Conservation (phyloP, 2,888 invertebrate species). For the Trichacis sp. region DNA sequence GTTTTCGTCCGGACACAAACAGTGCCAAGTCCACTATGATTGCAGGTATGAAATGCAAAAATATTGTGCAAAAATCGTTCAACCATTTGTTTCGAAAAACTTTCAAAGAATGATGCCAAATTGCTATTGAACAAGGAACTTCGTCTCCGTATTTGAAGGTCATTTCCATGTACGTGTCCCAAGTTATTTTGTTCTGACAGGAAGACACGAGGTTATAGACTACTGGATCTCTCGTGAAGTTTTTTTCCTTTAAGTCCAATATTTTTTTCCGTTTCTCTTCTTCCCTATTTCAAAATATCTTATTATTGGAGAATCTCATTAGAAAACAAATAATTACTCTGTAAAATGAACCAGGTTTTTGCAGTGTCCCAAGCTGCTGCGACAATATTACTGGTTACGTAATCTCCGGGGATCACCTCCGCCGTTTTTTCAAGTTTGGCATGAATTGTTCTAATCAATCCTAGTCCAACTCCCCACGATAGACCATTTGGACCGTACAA, state of each 20-base stretch:
- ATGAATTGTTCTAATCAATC: constrained; percentile 74
- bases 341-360: constrained; percentile 47
- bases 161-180: constrained; percentile 76
- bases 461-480: constrained; percentile 71
- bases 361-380: constrained; percentile 72
- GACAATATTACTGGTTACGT: constrained; percentile 74
- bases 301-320: not conserved
- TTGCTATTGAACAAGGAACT: constrained; percentile 72
- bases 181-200: constrained; percentile 82
- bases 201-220: constrained; percentile 91
- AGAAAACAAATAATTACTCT: too few relatives aligned
- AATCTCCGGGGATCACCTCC: constrained; percentile 79
- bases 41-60: constrained; percentile 75
- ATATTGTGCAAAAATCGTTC: constrained; percentile 71
- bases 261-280: constrained; percentile 15
- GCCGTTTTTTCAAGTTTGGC: constrained; percentile 71
- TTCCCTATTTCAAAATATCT: constrained; percentile 22
- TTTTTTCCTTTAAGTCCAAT: not conserved
- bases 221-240: constrained; percentile 69
- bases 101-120: constrained; percentile 74
- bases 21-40: constrained; percentile 72
- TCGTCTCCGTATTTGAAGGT: constrained; percentile 71
- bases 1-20: constrained; percentile 72
- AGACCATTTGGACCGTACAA: constrained; percentile 75
- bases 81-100: constrained; percentile 72